Evolutionary conservation across 2,888 invertebrate genomes (phyloP).

Genomic region (Halocaridina rubra): DNA sequence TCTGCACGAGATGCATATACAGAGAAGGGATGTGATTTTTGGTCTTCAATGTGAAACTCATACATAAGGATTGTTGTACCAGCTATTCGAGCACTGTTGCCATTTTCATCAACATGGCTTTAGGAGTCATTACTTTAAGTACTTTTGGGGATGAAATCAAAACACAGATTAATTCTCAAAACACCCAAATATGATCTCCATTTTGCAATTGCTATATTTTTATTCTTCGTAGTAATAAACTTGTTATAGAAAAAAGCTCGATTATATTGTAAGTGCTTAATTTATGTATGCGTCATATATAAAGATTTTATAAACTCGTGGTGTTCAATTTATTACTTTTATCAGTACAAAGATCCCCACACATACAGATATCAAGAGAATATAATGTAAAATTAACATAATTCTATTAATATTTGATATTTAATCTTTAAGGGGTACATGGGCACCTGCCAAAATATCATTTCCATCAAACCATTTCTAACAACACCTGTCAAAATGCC

Average conservation of each 20-base stretch:
- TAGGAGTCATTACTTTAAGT: conserved; percentile 5
- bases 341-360: not conserved
- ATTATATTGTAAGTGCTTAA: conserved; percentile 13
- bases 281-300: conserved; percentile 4
- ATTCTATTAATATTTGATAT: too few relatives aligned
- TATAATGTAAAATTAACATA: not conserved
- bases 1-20: conserved; percentile 13
- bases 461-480: too few relatives aligned
- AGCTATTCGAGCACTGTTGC: conserved; percentile 8
- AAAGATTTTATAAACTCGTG: conserved; percentile 1
- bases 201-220: conserved; percentile 15
- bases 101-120: conserved; percentile 2
- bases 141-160: conserved; percentile 8
- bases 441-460: too few relatives aligned
- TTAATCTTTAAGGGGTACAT: too few relatives aligned
- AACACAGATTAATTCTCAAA: conserved; percentile 25
- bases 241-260: not conserved
- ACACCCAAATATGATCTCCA: conserved; percentile 28
- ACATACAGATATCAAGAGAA: not conserved
- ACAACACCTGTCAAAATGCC: too few relatives aligned
- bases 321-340: not conserved
- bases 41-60: conserved; percentile 21
- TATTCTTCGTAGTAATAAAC: conserved; percentile 20
- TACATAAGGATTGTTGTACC: conserved; percentile 23
- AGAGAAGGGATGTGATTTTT: conserved; percentile 32